These are phyloP conservation scores for Paramormyrops hopkinsi DNA, from an alignment of 2,797 vertebrate genomes.

Conservation along the genomic window DNA sequence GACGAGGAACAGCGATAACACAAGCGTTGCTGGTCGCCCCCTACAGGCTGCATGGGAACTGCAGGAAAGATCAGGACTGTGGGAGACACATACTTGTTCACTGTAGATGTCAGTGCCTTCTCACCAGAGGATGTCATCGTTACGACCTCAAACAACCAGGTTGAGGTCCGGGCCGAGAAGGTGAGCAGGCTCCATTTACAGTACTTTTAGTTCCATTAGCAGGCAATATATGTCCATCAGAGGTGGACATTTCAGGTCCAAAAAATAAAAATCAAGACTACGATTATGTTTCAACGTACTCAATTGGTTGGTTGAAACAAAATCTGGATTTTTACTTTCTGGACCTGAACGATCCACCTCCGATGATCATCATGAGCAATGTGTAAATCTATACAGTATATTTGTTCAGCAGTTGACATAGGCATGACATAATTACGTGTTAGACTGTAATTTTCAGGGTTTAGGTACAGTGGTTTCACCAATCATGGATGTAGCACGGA, in stretches of 20 bases:
- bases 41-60: conserved; percentile 50
- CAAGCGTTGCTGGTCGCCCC: not conserved
- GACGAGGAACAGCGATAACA: not conserved
- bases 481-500: not conserved
- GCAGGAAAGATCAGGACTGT: conserved; percentile 80
- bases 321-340: not conserved
- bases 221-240: not conserved
- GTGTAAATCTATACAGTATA: not conserved
- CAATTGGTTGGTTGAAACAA: not conserved
- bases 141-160: conserved; percentile 97
- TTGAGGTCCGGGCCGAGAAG: conserved; percentile 94
- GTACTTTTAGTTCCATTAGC: not conserved
- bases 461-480: not conserved
- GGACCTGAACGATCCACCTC: not conserved
- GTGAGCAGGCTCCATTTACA: conserved; percentile 50
- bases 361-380: not conserved
- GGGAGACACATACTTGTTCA: conserved; percentile 89
- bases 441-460: not conserved
- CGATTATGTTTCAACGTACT: not conserved
- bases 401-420: not conserved
- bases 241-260: not conserved
- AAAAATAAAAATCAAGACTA: not conserved
- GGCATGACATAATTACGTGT: not conserved
- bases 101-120: conserved; percentile 88
- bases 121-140: conserved; percentile 93